phyloP scores from a whole-genome alignment of 2,888 invertebrate species.

The Spilosoma lubricipeda region DNA sequence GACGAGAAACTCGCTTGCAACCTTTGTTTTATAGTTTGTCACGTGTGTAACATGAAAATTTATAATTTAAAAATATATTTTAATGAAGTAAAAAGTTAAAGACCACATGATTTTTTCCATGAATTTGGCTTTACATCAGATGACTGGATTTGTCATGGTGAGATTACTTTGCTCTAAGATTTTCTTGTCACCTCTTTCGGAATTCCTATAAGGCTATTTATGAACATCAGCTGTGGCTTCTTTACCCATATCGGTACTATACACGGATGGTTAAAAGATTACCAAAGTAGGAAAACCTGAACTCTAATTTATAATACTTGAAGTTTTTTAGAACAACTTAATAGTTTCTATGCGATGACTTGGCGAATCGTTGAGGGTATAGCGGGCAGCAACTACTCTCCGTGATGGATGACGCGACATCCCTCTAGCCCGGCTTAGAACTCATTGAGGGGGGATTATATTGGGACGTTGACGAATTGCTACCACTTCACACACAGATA shows the following conservation, averaged over 20 bases:
- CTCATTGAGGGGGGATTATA: conserved; percentile 84
- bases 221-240: background rate
- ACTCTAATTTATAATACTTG: conserved; percentile 39
- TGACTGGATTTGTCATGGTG: too few species aligned
- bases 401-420: conserved; percentile 82
- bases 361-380: conserved; percentile 57
- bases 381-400: conserved; percentile 54
- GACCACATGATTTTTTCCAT: too few species aligned
- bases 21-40: too few species aligned
- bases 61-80: too few species aligned
- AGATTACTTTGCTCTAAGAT: too few species aligned
- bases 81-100: too few species aligned
- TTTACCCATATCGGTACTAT: background rate
- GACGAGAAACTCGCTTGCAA: too few species aligned
- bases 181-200: too few species aligned
- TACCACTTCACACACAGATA: conserved; percentile 75
- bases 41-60: too few species aligned
- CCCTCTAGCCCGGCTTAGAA: conserved; percentile 75
- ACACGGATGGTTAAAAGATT: background rate
- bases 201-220: too few species aligned
- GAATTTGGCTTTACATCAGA: too few species aligned
- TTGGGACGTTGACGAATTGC: conserved; percentile 83
- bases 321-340: conserved; percentile 57
- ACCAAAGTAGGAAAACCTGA: conserved; percentile 15
- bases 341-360: conserved; percentile 66